Percentiles rank a stretch among this genome's conserved stretches.
Conservation (phyloP, 53 echinoderm and acorn worm genomes). For the Temnopleurus reevesii region DNA sequence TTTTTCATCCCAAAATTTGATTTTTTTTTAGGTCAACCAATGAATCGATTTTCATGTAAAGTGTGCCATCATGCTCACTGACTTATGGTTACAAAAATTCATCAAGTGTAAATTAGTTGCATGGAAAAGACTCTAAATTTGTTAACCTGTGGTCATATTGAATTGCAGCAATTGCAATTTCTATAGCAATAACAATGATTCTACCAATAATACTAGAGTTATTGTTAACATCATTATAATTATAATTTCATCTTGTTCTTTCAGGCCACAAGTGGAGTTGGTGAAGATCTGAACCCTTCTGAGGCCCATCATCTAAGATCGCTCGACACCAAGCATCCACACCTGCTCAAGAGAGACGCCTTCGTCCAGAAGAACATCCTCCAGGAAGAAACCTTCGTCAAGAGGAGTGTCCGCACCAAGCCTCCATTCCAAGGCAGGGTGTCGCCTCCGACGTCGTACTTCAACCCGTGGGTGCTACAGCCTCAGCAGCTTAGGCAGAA, state of each 20-base stretch:
- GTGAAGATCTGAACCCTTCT: conserved; percentile 22
- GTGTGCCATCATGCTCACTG: no score
- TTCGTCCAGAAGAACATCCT: not conserved
- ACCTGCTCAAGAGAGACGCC: not conserved
- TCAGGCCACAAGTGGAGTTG: conserved; percentile 55
- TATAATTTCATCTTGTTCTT: conserved; percentile 18
- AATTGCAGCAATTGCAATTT: no score
- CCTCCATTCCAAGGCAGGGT: conserved; percentile 27
- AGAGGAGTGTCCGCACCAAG: conserved; percentile 4
- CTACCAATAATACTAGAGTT: no score
- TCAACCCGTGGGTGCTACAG: conserved; percentile 80
- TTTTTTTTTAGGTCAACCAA: no score
- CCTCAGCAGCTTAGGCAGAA: conserved; percentile 79
- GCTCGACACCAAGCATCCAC: not conserved
- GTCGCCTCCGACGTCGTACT: conserved; percentile 41
- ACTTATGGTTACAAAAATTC: no score
- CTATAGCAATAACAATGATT: no score
- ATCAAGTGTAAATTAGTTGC: no score
- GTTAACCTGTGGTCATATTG: no score
- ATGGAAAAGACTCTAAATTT: no score
- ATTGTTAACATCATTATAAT: no score
- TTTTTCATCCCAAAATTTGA: no score
- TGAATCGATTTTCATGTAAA: no score
- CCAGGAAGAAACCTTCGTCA: not conserved
- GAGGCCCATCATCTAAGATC: not conserved